Percentiles rank a stretch among this genome's conserved stretches.
Conservation (phyloP, 2,797 vertebrate species). For the Gymnoscopelus braueri region DNA sequence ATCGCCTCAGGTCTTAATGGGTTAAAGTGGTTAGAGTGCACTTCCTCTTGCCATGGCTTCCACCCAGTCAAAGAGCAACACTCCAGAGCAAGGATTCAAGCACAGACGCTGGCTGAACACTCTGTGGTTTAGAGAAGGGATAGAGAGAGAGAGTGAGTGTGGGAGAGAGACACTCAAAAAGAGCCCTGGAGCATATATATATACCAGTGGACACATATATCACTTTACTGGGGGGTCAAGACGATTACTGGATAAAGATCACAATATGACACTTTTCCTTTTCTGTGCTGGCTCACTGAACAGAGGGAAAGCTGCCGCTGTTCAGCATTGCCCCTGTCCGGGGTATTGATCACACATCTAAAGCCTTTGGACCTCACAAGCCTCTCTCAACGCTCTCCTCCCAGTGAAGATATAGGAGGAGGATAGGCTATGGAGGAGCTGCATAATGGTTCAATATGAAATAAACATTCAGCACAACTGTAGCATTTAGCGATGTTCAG, state of each 20-base stretch:
- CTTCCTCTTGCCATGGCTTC: background rate
- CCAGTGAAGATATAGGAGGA: too few relatives aligned
- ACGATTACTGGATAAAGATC: conserved; percentile 98
- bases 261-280: conserved; percentile 98
- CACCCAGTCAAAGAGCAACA: conserved; percentile 11
- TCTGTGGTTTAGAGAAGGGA: background rate
- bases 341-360: conserved; percentile 78
- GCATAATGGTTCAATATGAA: too few relatives aligned
- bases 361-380: conserved; percentile 66
- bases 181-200: conserved; percentile 85
- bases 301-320: conserved; percentile 84
- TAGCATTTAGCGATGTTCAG: too few relatives aligned
- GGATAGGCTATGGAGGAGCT: too few relatives aligned
- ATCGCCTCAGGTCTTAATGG: too few relatives aligned
- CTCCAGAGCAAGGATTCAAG: background rate
- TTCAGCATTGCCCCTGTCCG: conserved; percentile 70
- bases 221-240: conserved; percentile 89
- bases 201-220: conserved; percentile 87
- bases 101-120: background rate
- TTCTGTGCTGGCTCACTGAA: conserved; percentile 89
- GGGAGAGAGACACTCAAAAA: conserved; percentile 66
- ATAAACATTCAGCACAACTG: too few relatives aligned
- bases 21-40: too few relatives aligned
- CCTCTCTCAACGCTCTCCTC: conserved; percentile 55
- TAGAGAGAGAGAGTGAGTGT: conserved; percentile 21